Evolutionary conservation across 2,113 vertebrate genomes (phyloP), one percentile per base, ranked within the genome.

Genomic region (Thunnus maccoyii): DNA sequence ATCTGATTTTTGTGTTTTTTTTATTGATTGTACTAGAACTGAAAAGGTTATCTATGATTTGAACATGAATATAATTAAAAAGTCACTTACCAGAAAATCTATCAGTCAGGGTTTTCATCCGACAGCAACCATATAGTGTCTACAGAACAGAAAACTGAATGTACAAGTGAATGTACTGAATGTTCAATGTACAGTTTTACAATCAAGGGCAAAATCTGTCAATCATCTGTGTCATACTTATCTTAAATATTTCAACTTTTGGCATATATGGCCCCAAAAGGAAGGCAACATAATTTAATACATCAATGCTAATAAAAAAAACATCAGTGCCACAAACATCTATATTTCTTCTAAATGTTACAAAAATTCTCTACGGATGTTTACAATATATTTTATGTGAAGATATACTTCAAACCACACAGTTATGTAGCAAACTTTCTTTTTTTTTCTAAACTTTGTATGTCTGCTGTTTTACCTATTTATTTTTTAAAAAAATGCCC

Each of bases 11-110:
- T 41, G 15, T 57, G 25, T 72, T 64, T 56, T 46, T 47, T 41
- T 41, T 9, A 30, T 54, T 60, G 17, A 27, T 27, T 80, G 52
- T 20, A 36, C 4, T 18, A 15, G 32, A 47, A 62, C 1, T 52
- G 32, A 41, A 79, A 76, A 76, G 72, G 76, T 83, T 25, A 56
- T 56, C 17, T 60, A 6, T 48, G 22, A 61, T 32, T 79, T 51
- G 1, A 61, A 60, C 30, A 57, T 30, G 18, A 56, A 20, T 62
- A 56, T 12, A 60, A 50, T 56, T 71, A 15, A 68, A 78, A 65
- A 55, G 18, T 1, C 2, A 44, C 4, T 50, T 32, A 57, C 51
- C 73, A 61, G 7, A 70, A 60, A 63, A 16, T 12, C n/a, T 72
- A 32, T 60, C 0, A n/a, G 18, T 69, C n/a, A 32, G 15, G 13